Evolutionary conservation across 2,113 vertebrate genomes (phyloP), one percentile per base, ranked within the genome.

Genomic region (Corythornis cristatus): DNA sequence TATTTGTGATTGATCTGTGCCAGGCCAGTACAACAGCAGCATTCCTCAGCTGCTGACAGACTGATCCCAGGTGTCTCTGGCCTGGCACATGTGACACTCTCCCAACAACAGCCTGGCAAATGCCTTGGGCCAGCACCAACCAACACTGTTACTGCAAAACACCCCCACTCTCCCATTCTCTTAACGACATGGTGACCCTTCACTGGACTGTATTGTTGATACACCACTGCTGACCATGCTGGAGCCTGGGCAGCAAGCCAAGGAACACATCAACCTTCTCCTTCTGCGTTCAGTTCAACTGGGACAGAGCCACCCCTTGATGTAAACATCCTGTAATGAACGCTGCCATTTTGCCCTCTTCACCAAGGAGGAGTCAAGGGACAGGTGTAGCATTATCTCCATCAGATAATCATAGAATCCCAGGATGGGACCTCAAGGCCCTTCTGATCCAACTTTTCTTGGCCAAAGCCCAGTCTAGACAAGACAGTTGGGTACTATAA

Each of bases 251-350:
- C 2, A 3, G 72, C 37, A 79, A 15, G 57, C 48, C 45, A 28
- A 67, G 50, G 26, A 21, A 5, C 2, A 11, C 29, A 11, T 19
- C 9, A 53, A 33, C 2, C 5, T 19, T 1, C 20, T 25, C 31
- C 3, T 0, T 5, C 33, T 8, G 20, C 1, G 0, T 2, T 21
- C 35, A 11, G 31, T 13, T 58, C 58, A 12, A 2, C 66, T 61
- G 9, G 12, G 70, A 19, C 46, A 11, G 42, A 25, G 22, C 29
- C n/a, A 37, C 12, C 25, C 37, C 56, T 2, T 22, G 17, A 28
- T 2, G 6, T 7, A 15, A 14, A 26, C 23, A 51, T 7, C 43
- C 17, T 16, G 2, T 1, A 22, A 28, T 0, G 45, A 79, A 46
- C 67, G 4, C 5, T 14, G 8, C 6, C 11, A 5, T 3, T 43